Percentiles rank a stretch among this genome's conserved stretches.
Evolutionary conservation across 2,113 vertebrate genomes (phyloP).

Genomic region (Taxidea taxus): DNA sequence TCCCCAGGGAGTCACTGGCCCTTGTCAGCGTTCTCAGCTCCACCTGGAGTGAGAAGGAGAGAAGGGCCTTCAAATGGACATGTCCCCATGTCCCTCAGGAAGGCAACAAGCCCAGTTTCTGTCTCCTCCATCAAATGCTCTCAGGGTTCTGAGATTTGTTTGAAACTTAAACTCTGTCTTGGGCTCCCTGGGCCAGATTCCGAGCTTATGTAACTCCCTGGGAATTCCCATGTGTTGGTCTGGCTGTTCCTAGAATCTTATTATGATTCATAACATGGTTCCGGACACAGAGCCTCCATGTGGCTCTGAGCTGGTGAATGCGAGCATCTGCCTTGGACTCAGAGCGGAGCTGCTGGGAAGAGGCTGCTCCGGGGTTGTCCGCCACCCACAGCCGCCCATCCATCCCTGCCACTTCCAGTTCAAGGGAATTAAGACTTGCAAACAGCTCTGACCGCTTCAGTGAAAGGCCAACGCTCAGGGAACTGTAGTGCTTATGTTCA

Average conservation of each 20-base stretch:
- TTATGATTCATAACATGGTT: neutral
- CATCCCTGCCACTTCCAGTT: neutral
- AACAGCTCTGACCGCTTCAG: neutral
- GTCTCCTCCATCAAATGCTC: neutral
- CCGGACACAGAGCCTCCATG: neutral
- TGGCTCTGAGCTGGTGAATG: neutral
- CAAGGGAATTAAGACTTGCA: neutral
- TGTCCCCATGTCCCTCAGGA: neutral
- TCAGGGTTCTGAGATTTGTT: neutral
- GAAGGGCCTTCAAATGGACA: neutral
- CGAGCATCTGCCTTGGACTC: neutral
- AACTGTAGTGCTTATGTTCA: too few species aligned
- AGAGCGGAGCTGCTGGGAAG: neutral
- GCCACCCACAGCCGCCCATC: too few species aligned
- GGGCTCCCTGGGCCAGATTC: neutral
- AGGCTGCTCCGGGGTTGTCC: neutral
- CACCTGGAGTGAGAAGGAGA: neutral
- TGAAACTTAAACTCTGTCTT: neutral
- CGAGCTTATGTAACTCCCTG: neutral
- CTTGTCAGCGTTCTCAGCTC: neutral
- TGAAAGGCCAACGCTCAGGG: neutral
- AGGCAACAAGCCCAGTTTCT: neutral
- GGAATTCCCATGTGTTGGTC: neutral
- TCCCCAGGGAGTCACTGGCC: neutral
- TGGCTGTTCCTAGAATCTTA: neutral